Evolutionary conservation across 2,113 vertebrate species (phyloP).

Genomic region (Sinocyclocheilus anshuiensis): DNA sequence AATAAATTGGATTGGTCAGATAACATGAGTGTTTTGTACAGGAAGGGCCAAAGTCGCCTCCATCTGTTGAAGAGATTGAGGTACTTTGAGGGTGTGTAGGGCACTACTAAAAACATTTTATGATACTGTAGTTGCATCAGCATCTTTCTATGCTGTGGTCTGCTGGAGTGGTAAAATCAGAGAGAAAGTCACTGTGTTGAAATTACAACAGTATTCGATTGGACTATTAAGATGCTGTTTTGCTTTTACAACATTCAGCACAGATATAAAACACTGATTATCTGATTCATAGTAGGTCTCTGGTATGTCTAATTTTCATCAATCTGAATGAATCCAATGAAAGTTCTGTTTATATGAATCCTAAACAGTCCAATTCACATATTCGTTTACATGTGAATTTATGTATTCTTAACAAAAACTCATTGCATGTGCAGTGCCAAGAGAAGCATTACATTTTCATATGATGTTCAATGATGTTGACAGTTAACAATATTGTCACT

Average conservation of each 20-base stretch:
- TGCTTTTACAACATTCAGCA: neutral
- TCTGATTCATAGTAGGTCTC: neutral
- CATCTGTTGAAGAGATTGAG: too few relatives aligned
- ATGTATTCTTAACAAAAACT: neutral
- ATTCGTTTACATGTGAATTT: neutral
- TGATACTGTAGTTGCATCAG: too few relatives aligned
- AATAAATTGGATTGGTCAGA: too few relatives aligned
- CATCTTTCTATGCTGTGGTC: too few relatives aligned
- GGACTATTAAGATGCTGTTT: neutral
- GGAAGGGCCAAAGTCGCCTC: too few relatives aligned
- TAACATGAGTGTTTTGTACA: too few relatives aligned
- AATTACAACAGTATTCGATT: neutral
- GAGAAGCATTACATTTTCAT: neutral
- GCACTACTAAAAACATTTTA: too few relatives aligned
- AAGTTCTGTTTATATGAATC: neutral
- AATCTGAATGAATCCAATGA: neutral
- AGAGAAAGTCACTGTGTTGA: slow-evolving; percentile 27
- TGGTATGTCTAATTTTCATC: too few relatives aligned
- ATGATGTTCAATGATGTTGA: neutral
- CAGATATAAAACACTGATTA: neutral
- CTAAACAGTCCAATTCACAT: neutral
- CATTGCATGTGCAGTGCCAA: too few relatives aligned
- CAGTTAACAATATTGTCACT: slow-evolving; percentile 56
- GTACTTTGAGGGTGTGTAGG: too few relatives aligned
- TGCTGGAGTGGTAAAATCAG: too few relatives aligned